Percentiles rank a stretch among this genome's conserved stretches.
Evolutionary conservation across 2,113 vertebrate genomes (phyloP).

Genomic region (Castor canadensis): DNA sequence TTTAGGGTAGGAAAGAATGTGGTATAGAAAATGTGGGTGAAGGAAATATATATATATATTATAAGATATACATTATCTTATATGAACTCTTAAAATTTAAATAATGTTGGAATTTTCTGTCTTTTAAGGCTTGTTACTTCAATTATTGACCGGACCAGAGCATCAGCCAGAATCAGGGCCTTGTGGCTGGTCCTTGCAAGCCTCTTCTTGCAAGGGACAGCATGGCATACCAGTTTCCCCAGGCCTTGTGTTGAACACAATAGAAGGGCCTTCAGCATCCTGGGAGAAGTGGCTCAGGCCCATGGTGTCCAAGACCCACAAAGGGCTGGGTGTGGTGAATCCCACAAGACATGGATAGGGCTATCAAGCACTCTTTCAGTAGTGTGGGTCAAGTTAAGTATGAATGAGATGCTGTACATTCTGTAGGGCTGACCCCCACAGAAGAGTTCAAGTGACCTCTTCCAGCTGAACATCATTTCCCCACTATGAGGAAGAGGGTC

Average conservation of each 20-base stretch:
- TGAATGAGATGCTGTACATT: neutral
- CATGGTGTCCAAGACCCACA: neutral
- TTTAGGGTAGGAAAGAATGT: too few species aligned
- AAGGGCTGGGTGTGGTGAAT: neutral
- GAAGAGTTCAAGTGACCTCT: neutral
- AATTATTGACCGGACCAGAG: neutral
- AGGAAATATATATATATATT: too few species aligned
- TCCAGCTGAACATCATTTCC: neutral
- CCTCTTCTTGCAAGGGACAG: too few species aligned
- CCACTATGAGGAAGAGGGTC: neutral
- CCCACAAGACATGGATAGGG: neutral
- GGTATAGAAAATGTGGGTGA: too few species aligned
- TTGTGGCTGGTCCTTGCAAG: neutral
- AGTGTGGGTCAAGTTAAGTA: neutral
- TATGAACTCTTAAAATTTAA: too few species aligned
- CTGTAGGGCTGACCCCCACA: neutral
- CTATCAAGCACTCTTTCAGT: neutral
- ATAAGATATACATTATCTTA: too few species aligned
- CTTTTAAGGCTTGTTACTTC: neutral
- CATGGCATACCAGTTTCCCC: too few species aligned
- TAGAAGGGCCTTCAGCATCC: neutral
- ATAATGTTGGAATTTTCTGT: neutral
- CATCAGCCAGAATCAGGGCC: neutral
- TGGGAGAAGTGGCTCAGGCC: neutral
- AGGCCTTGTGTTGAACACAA: too few species aligned